Evolutionary conservation across 2,113 vertebrate genomes (phyloP).

Genomic region (western clawed frog (Xenopus tropicalis)): DNA sequence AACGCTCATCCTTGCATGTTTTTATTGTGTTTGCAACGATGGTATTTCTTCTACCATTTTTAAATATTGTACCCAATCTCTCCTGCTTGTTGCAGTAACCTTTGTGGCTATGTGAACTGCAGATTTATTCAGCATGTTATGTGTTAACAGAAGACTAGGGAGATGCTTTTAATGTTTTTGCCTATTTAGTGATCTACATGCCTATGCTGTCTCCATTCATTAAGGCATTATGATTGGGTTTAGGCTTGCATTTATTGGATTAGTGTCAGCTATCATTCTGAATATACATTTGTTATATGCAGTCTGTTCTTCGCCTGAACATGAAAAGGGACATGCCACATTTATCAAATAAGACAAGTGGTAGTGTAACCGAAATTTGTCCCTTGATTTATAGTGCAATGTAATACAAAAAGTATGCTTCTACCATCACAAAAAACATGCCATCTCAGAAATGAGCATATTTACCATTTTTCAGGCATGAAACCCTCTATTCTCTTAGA

Average conservation of each 20-base stretch:
- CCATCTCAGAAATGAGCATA: constrained; percentile 19
- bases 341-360: constrained; percentile 48
- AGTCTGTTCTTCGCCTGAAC: constrained; percentile 49
- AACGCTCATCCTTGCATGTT: no score
- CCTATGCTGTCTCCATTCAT: constrained; percentile 49
- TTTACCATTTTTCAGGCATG: constrained; percentile 4
- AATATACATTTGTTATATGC: constrained; percentile 55
- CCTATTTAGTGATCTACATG: constrained; percentile 55
- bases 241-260: constrained; percentile 56
- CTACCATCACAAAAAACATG: constrained; percentile 42
- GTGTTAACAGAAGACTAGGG: no score
- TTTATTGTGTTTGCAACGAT: no score
- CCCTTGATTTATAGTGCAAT: constrained; percentile 45
- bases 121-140: no score
- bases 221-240: constrained; percentile 57
- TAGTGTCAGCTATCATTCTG: constrained; percentile 62
- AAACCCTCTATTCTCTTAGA: constrained; percentile 21
- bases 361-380: constrained; percentile 42
- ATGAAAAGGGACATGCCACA: constrained; percentile 48
- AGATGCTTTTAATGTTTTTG: constrained; percentile 17
- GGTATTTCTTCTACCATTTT: no score
- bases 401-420: constrained; percentile 48
- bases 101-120: no score
- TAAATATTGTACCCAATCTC: no score
- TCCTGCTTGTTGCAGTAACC: no score